Conservation (phyloP, 1,140 invertebrate genomes). For the Chrysoperla carnea region DNA sequence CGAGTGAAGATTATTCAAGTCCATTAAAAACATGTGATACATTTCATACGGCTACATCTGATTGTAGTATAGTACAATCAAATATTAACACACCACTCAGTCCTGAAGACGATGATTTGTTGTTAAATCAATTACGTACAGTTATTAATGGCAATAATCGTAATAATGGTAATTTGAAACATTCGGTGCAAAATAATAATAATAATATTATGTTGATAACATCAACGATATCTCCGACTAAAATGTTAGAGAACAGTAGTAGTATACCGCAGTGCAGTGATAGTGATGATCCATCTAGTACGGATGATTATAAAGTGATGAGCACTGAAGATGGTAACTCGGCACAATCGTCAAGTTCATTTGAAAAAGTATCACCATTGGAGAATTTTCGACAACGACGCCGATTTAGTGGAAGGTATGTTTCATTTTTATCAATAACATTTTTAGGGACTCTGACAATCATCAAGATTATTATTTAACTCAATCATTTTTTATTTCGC, state of each 20-base stretch:
- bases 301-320: conserved; percentile 13
- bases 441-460: too few species aligned
- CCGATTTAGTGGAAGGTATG: too few species aligned
- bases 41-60: conserved; percentile 51
- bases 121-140: neutral
- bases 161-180: too few species aligned
- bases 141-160: neutral
- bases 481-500: too few species aligned
- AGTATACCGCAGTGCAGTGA: conserved; percentile 11
- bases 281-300: conserved; percentile 17
- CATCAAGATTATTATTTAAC: too few species aligned
- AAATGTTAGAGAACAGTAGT: neutral
- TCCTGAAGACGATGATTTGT: neutral
- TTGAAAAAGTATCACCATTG: conserved; percentile 25
- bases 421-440: too few species aligned
- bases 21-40: conserved; percentile 42
- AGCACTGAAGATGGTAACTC: conserved; percentile 7
- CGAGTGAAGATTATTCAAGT: conserved; percentile 14
- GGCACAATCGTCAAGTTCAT: conserved; percentile 24
- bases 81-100: neutral
- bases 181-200: neutral
- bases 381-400: neutral
- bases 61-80: conserved; percentile 11
- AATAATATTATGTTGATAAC: neutral
- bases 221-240: neutral